Evolutionary conservation across 2,888 invertebrate species (phyloP), one percentile per base, ranked within the genome.

Genomic region (Acanthosepion pharaonis): DNA sequence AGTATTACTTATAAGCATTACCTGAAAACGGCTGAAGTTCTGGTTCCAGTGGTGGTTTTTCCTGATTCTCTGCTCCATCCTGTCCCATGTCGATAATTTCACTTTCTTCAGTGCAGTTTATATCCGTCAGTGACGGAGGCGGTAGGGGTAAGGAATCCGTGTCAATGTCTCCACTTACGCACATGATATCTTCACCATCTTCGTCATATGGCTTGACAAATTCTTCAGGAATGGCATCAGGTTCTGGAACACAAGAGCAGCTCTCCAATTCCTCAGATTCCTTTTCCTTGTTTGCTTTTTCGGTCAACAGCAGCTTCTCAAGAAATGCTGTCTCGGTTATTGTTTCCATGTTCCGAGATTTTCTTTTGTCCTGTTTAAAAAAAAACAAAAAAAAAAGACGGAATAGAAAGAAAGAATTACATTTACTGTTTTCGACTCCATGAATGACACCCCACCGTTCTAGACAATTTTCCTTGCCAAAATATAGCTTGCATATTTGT

Each of bases 321-420:
- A 96, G 95, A 91, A 96, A 95, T 92, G 96, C 96, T 28, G 96
- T 96, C 94, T 97, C 97, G 5, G 98, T 98, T 97, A 98, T 98
- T 8, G 99, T 99, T 97, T 98, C 98, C 98, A 98, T 98, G 97
- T 98, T 98, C 95, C 98, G 98, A 20, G 99, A 99, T 96, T 98
- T 98, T 96, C 99, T 98, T 97, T 99, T 99, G 98, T 98, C 98
- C 97, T 98, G 98, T 59, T 98, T 94, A 95, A 53, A 59, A 94
- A 15, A 94, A 42, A 59, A 91, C n/a, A n/a, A n/a, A 95, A 94
- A 94, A 42, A 59, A 91, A 42, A 42, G 3, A 42, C 42, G 3
- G 42, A 42, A 42, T 42, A 42, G 42, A 42, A 42, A 42, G 42
- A 42, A 42, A 42, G 42, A 42, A 42, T 42, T 42, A 42, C 42